Evolutionary conservation across 2,797 vertebrate species (phyloP), one percentile per base, ranked within the genome.

Genomic region (Characodon lateralis): DNA sequence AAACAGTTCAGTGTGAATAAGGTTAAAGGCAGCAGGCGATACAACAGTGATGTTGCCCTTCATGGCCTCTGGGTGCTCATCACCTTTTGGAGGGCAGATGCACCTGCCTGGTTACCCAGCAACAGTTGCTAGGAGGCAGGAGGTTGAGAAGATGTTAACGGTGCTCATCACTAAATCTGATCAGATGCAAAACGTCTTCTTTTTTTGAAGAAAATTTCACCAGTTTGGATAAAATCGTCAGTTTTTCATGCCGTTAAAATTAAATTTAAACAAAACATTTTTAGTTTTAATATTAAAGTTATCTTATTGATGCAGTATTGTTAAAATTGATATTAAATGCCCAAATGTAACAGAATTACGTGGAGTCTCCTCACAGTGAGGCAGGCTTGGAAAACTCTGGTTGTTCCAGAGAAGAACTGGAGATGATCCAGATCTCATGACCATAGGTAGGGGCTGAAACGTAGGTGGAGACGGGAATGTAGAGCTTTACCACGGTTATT

Each of bases 41-140:
- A 69, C n/a, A n/a, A 63, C 13, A 14, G 26, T 9, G 14, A 69
- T 2, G 59, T 41, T 61, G 58, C 58, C 43, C 58, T 50, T 39
- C 20, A 2, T 71, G 74, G 78, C 76, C 73, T n/a, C 18, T 4
- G 56, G 77, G 68, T 63, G 51, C 66, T 78, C 35, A 53, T 68
- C 51, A 58, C 70, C 72, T 76, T 65, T 58, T 58, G 28, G 35
- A 59, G 18, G 65, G 50, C 55, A 3, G 35, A 78, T 58, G 53
- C 61, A 43, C 71, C 71, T 65, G 83, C 41, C 74, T 8, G 76
- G 86, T 89, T 80, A 82, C 89, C 81, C 71, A 63, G 89, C 88
- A 91, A 90, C 90, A 61, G 90, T 88, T 88, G 78, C 89, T 74
- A 51, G 80, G 89, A 63, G 76, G 83, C 87, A 50, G 71, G 74